These are phyloP conservation scores for Campylomormyrus numenius DNA, from an alignment of 2,113 vertebrate species.

Conservation along the genomic window DNA sequence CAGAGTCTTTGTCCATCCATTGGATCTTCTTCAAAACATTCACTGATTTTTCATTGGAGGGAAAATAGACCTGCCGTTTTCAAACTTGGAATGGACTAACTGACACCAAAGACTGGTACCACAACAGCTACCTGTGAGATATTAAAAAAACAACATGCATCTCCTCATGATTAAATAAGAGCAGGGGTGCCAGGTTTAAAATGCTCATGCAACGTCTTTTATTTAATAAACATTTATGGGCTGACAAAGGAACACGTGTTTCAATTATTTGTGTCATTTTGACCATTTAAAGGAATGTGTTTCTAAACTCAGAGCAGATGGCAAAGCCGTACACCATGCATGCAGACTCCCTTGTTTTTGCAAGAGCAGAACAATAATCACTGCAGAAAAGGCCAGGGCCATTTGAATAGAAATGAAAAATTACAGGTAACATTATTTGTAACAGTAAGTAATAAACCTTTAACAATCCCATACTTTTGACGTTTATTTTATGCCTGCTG, in stretches of 20 bases:
- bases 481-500: neutral
- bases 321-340: neutral
- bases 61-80: neutral
- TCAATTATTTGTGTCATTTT: neutral
- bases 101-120: slow-evolving; percentile 30
- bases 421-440: neutral
- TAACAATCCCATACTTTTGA: neutral
- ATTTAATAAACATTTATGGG: neutral
- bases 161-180: neutral
- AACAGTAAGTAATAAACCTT: slow-evolving; percentile 4
- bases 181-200: neutral
- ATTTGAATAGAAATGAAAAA: neutral
- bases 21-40: neutral
- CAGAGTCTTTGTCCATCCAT: neutral
- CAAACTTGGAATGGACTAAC: neutral
- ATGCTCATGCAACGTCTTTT: neutral
- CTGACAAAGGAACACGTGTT: neutral
- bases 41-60: neutral
- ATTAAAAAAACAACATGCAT: neutral
- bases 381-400: neutral
- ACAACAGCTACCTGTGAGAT: neutral
- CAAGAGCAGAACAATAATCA: neutral
- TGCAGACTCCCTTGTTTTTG: neutral
- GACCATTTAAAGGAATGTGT: neutral
- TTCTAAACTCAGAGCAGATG: neutral